phyloP scores from a whole-genome alignment of 2,888 invertebrate species.

The Torymus tubicola region DNA sequence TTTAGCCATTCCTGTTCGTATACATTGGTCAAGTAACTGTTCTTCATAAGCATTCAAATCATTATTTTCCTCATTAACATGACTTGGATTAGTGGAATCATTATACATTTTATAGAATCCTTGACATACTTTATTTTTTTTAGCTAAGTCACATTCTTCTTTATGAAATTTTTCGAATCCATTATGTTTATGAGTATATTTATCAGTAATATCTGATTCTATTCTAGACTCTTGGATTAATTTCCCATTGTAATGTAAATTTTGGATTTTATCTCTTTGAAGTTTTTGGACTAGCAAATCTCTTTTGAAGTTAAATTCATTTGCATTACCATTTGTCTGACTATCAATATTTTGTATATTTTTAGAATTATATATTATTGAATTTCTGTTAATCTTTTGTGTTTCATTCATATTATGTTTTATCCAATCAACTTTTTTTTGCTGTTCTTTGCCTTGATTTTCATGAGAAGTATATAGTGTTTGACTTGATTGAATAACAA shows the following conservation, averaged over 20 bases:
- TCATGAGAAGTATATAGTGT: slow-evolving; percentile 73
- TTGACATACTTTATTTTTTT: slow-evolving; percentile 8
- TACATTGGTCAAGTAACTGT: slow-evolving; percentile 55
- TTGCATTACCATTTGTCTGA: background rate
- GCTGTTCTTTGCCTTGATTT: slow-evolving; percentile 79
- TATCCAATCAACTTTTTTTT: slow-evolving; percentile 64
- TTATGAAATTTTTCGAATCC: background rate
- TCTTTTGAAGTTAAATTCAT: background rate
- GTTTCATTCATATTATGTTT: background rate
- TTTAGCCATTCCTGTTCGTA: slow-evolving; percentile 55
- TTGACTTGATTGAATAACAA: slow-evolving; percentile 75
- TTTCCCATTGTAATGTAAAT: slow-evolving; percentile 11
- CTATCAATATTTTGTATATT: background rate
- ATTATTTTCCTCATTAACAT: slow-evolving; percentile 14
- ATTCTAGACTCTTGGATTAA: background rate
- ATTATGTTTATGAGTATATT: background rate
- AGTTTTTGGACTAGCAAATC: background rate
- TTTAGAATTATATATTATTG: background rate
- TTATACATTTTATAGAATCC: background rate
- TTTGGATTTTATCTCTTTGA: background rate
- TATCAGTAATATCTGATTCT: slow-evolving; percentile 11
- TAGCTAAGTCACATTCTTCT: background rate
- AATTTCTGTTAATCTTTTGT: background rate
- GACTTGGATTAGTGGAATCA: slow-evolving; percentile 2
- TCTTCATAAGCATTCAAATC: slow-evolving; percentile 52